Conservation (phyloP, 2,113 vertebrate species). For the Stegostoma tigrinum region DNA sequence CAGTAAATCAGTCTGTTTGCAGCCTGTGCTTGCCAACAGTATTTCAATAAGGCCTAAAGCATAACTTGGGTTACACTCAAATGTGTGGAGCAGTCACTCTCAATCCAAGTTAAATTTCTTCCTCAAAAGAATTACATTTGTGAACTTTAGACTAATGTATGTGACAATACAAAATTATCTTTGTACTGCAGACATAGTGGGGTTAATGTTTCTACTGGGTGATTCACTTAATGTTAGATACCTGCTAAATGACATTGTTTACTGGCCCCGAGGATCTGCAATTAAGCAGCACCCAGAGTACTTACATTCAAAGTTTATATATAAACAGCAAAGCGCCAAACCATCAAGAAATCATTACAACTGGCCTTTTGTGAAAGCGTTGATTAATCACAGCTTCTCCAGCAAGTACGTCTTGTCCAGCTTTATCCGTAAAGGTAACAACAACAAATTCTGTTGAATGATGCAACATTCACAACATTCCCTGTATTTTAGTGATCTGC, state of each 20-base stretch:
- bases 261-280: neutral
- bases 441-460: neutral
- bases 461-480: neutral
- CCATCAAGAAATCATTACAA: neutral
- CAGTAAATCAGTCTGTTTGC: neutral
- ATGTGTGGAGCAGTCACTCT: neutral
- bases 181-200: neutral
- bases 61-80: neutral
- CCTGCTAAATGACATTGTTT: neutral
- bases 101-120: neutral
- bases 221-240: neutral
- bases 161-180: no score
- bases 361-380: neutral
- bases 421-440: neutral
- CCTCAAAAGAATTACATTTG: neutral
- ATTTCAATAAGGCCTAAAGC: neutral
- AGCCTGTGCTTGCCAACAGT: neutral
- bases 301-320: neutral
- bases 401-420: conserved; percentile 13
- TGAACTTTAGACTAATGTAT: neutral
- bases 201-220: neutral
- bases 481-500: neutral
- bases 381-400: conserved; percentile 17
- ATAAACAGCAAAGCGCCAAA: neutral
- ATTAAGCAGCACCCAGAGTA: neutral